These are phyloP conservation scores for Xestia sexstrigata DNA, from an alignment of 2,888 invertebrate genomes.

Conservation along the genomic window DNA sequence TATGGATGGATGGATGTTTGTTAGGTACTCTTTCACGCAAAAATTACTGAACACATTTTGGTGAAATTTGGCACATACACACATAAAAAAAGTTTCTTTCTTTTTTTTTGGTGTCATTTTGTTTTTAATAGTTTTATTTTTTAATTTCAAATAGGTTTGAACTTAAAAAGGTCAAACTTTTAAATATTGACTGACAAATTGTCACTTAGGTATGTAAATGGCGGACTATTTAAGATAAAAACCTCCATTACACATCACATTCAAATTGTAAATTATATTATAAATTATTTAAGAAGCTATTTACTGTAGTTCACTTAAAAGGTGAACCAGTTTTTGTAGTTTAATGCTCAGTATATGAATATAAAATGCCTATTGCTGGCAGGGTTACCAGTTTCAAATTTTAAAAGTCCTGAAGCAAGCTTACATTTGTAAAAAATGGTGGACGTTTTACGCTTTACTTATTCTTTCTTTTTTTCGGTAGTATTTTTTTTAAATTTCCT, in stretches of 20 bases:
- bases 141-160: background rate
- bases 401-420: no score
- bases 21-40: no score
- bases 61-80: no score
- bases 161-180: constrained; percentile 31
- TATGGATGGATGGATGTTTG: no score
- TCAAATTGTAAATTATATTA: constrained; percentile 68
- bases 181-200: constrained; percentile 48
- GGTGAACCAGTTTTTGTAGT: constrained; percentile 84
- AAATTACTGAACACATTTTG: no score
- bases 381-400: background rate
- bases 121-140: no score
- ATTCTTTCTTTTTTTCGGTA: background rate
- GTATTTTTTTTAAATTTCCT: no score
- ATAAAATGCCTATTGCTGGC: constrained; percentile 70
- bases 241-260: constrained; percentile 47
- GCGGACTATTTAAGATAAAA: constrained; percentile 54
- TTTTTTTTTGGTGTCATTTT: no score
- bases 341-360: constrained; percentile 75
- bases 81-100: no score
- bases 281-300: constrained; percentile 83
- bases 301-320: constrained; percentile 81
- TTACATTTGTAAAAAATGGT: no score
- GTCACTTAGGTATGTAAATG: constrained; percentile 54
- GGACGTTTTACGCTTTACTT: background rate